Percentiles rank a stretch among this genome's conserved stretches.
Evolutionary conservation across 2,797 vertebrate species (phyloP).

Genomic region (Halcyon smyrnensis): DNA sequence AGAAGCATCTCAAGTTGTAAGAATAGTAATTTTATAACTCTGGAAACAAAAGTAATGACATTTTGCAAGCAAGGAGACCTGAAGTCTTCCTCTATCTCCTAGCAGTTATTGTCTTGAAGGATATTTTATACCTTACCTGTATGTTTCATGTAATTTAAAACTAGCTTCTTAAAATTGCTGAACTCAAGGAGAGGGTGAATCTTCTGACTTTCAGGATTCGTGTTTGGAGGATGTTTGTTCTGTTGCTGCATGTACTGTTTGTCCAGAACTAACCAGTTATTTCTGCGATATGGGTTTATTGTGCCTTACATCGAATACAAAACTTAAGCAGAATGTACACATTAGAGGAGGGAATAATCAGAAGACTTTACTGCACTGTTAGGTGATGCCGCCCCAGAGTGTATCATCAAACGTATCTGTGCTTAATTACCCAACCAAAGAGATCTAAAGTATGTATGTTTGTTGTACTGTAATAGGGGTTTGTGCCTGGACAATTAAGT

Average conservation of each 20-base stretch:
- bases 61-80: slow-evolving; percentile 48
- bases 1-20: slow-evolving; percentile 49
- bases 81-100: slow-evolving; percentile 72
- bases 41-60: slow-evolving; percentile 8
- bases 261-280: slow-evolving; percentile 75
- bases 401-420: slow-evolving; percentile 84
- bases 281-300: slow-evolving; percentile 77
- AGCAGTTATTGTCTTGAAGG: slow-evolving; percentile 61
- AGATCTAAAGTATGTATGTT: slow-evolving; percentile 84
- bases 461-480: slow-evolving; percentile 87
- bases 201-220: slow-evolving; percentile 73
- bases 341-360: slow-evolving; percentile 76
- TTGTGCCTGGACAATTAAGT: slow-evolving; percentile 92
- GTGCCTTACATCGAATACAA: slow-evolving; percentile 85
- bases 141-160: slow-evolving; percentile 73
- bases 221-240: slow-evolving; percentile 65
- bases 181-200: slow-evolving; percentile 74
- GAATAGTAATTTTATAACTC: slow-evolving; percentile 27
- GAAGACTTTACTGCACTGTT: slow-evolving; percentile 78
- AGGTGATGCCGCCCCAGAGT: slow-evolving; percentile 79
- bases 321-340: slow-evolving; percentile 72
- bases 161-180: slow-evolving; percentile 69
- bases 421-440: slow-evolving; percentile 92
- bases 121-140: slow-evolving; percentile 73
- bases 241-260: slow-evolving; percentile 81